Evolutionary conservation across 1,140 invertebrate species (phyloP).

Genomic region (Drosophila varians): DNA sequence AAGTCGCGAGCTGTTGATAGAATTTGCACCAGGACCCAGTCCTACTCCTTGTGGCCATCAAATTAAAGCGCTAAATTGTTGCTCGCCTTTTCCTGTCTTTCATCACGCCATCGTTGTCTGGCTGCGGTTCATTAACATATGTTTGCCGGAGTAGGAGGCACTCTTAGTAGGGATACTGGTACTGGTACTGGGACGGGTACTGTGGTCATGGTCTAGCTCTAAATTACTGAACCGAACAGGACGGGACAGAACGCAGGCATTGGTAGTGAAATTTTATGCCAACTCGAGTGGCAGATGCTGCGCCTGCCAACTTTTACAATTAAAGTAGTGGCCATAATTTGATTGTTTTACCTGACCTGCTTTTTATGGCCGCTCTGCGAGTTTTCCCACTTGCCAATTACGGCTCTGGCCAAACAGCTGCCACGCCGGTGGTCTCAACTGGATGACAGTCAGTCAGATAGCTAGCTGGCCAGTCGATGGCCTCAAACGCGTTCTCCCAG

Average conservation of each 20-base stretch:
- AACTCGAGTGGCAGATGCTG: conserved; percentile 12
- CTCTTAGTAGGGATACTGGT: conserved; percentile 3
- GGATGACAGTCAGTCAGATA: conserved; percentile 47
- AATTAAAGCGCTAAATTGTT: conserved; percentile 81
- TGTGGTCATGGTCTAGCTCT: conserved; percentile 25
- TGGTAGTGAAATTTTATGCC: conserved; percentile 75
- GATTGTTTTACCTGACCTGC: conserved; percentile 74
- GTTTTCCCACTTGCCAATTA: conserved; percentile 78
- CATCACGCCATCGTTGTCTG: conserved; percentile 57
- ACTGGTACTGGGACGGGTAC: conserved; percentile 14
- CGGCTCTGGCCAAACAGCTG: conserved; percentile 38
- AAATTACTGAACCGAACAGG: conserved; percentile 34
- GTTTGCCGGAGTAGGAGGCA: conserved; percentile 6
- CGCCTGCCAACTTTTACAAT: conserved; percentile 31
- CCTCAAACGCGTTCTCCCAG: conserved; percentile 57
- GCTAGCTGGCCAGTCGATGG: conserved; percentile 40
- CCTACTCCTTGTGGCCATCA: conserved; percentile 56
- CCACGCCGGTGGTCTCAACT: conserved; percentile 61
- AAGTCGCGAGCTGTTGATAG: conserved; percentile 59
- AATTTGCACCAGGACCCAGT: conserved; percentile 53
- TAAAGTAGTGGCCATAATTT: conserved; percentile 77
- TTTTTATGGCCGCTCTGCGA: conserved; percentile 65
- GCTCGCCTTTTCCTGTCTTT: conserved; percentile 77
- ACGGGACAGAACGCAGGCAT: background rate
- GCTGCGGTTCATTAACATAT: conserved; percentile 73